These are phyloP conservation scores for Harpagifer antarcticus DNA, from an alignment of 2,797 vertebrate genomes.

Conservation along the genomic window DNA sequence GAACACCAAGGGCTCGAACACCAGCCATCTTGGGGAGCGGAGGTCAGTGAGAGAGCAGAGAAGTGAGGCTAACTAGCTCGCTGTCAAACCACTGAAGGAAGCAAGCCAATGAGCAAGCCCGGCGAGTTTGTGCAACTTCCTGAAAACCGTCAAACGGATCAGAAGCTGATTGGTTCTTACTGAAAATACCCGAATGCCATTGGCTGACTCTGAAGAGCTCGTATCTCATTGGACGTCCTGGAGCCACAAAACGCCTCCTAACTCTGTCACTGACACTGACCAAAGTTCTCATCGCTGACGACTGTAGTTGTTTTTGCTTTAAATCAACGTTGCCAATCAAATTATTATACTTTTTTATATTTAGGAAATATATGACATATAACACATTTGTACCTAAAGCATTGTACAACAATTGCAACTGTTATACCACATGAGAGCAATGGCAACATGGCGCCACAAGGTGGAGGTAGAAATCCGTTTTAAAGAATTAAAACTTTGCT, in stretches of 20 bases:
- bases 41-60: conserved; percentile 68
- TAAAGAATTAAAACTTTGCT: background rate
- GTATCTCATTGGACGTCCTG: conserved; percentile 36
- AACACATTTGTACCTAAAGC: no score
- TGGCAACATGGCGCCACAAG: conserved; percentile 52
- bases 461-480: conserved; percentile 43
- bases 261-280: background rate
- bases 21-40: conserved; percentile 86
- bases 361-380: background rate
- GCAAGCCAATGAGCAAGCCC: no score
- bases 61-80: conserved; percentile 30
- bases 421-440: conserved; percentile 1
- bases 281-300: background rate
- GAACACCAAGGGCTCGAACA: conserved; percentile 80
- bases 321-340: background rate
- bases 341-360: no score
- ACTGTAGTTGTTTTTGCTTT: background rate
- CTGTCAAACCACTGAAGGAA: conserved; percentile 38
- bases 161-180: conserved; percentile 54
- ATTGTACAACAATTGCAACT: no score
- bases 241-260: conserved; percentile 10
- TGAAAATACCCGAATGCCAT: background rate
- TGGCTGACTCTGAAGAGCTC: conserved; percentile 25
- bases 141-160: background rate
- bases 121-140: conserved; percentile 40